Evolutionary conservation across 2,888 invertebrate species (phyloP).

Genomic region (Xestia xanthographa): DNA sequence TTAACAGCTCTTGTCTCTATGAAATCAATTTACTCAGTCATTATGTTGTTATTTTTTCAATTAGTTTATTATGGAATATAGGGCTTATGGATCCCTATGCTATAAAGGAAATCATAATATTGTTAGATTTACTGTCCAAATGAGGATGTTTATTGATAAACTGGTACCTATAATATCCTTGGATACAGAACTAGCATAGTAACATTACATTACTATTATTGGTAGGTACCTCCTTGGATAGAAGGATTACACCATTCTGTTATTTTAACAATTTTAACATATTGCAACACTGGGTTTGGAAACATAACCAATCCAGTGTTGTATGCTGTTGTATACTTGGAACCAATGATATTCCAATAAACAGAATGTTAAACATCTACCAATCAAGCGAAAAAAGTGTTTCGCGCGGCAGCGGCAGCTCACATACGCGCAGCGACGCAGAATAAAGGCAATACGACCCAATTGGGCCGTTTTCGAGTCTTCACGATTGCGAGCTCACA

Average conservation of each 20-base stretch:
- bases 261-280: no score
- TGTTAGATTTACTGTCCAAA: not conserved
- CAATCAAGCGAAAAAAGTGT: no score
- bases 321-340: not conserved
- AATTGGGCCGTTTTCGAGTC: no score
- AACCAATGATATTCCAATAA: no score
- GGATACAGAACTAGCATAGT: not conserved
- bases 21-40: not conserved
- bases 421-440: no score
- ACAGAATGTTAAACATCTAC: no score
- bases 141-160: conserved; percentile 15
- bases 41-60: not conserved
- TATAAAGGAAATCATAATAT: conserved; percentile 5
- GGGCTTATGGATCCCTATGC: not conserved
- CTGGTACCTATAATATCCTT: not conserved
- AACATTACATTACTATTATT: not conserved
- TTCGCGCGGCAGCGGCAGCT: no score
- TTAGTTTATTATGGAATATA: not conserved
- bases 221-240: not conserved
- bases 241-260: not conserved
- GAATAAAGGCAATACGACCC: no score
- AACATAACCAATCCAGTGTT: not conserved
- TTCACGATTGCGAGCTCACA: no score
- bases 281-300: not conserved
- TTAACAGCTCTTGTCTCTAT: not conserved